Evolutionary conservation across 2,888 invertebrate species (phyloP).

Genomic region (Hyles lineata): DNA sequence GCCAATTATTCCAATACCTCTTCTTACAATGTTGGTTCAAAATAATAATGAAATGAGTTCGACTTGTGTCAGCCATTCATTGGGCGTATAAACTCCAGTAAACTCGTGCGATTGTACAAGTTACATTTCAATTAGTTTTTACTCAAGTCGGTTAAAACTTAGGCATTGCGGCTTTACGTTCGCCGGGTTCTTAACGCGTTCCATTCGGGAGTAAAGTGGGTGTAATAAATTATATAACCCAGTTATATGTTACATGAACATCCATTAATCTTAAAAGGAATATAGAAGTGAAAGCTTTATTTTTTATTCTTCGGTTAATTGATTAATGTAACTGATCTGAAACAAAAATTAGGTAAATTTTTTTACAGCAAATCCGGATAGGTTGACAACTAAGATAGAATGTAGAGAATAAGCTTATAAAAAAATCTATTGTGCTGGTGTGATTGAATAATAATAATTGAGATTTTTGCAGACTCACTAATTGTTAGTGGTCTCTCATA

Average conservation of each 20-base stretch:
- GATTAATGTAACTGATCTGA: too few species aligned
- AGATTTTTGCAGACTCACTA: too few species aligned
- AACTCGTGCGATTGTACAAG: conserved; percentile 22
- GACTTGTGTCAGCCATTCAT: background rate
- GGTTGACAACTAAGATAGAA: too few species aligned
- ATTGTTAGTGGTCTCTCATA: too few species aligned
- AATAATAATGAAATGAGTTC: background rate
- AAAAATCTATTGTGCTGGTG: too few species aligned
- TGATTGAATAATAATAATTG: too few species aligned
- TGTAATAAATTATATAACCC: background rate
- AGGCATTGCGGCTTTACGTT: conserved; percentile 3
- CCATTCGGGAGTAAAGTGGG: background rate
- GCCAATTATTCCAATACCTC: too few species aligned
- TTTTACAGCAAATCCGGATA: too few species aligned
- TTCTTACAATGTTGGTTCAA: background rate
- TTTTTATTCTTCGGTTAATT: background rate
- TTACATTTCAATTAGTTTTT: conserved; percentile 26
- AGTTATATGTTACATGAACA: background rate
- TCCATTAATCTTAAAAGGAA: background rate
- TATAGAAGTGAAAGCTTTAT: background rate
- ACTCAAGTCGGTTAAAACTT: conserved; percentile 18
- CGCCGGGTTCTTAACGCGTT: conserved; percentile 15
- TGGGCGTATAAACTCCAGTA: background rate
- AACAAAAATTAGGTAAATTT: too few species aligned
- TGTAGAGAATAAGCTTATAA: too few species aligned